Evolutionary conservation across 2,888 invertebrate species (phyloP).

Genomic region (Cinara cedri): DNA sequence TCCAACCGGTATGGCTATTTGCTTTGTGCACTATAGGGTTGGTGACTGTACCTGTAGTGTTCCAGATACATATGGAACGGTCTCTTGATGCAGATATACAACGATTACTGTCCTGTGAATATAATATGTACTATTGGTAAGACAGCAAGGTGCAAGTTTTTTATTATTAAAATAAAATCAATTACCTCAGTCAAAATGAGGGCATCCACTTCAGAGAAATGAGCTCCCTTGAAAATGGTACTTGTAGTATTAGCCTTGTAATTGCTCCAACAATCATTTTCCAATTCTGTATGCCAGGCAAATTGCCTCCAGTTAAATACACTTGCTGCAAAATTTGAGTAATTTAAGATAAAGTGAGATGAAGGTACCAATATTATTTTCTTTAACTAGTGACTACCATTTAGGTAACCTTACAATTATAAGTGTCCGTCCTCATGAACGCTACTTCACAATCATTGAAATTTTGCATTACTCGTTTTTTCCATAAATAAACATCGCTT

Average conservation of each 20-base stretch:
- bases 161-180: not conserved
- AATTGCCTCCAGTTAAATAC: slow-evolving; percentile 45
- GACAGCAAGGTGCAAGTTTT: not conserved
- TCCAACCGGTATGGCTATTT: slow-evolving; percentile 44
- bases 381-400: not conserved
- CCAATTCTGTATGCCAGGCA: slow-evolving; percentile 32
- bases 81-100: slow-evolving; percentile 47
- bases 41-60: not conserved
- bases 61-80: slow-evolving; percentile 49
- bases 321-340: slow-evolving; percentile 7
- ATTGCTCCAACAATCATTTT: slow-evolving; percentile 36
- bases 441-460: slow-evolving; percentile 10
- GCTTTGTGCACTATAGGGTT: slow-evolving; percentile 26
- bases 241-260: slow-evolving; percentile 35
- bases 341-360: not conserved
- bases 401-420: slow-evolving; percentile 8
- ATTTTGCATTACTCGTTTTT: not conserved
- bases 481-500: slow-evolving; percentile 33
- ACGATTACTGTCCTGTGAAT: slow-evolving; percentile 9
- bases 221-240: slow-evolving; percentile 18
- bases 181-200: slow-evolving; percentile 28
- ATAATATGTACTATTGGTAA: not conserved
- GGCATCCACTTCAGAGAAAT: slow-evolving; percentile 48
- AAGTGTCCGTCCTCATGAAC: slow-evolving; percentile 5
- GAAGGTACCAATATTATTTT: not conserved